Evolutionary conservation across 2,797 vertebrate species (phyloP).

Genomic region (Crenuchus spilurus): DNA sequence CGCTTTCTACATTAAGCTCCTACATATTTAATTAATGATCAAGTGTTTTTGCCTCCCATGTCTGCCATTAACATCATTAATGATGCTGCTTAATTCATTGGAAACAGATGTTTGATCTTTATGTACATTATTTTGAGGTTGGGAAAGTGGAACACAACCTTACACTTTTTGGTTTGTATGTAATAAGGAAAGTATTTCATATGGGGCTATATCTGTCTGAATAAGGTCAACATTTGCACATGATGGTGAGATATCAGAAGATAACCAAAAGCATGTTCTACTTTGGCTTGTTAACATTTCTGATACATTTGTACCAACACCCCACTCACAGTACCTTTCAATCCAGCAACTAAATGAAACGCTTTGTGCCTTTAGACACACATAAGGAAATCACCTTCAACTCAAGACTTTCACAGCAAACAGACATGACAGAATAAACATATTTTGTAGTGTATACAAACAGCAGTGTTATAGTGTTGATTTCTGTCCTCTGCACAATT

Average conservation of each 20-base stretch:
- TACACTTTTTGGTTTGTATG: too few relatives aligned
- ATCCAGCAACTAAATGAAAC: slow-evolving; percentile 7
- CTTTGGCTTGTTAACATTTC: too few relatives aligned
- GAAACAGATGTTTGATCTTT: neutral
- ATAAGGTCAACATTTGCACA: too few relatives aligned
- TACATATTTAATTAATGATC: neutral
- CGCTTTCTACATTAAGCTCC: neutral
- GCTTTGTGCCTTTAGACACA: neutral
- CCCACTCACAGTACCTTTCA: neutral
- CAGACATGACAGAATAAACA: neutral
- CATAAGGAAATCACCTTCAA: neutral
- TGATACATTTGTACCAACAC: too few relatives aligned
- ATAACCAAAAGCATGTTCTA: too few relatives aligned
- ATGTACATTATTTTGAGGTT: neutral
- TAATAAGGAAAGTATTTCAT: too few relatives aligned
- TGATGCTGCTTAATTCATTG: too few relatives aligned
- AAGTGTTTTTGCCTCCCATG: neutral
- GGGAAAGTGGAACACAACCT: too few relatives aligned
- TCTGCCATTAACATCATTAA: neutral
- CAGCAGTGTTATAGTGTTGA: neutral
- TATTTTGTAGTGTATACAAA: neutral
- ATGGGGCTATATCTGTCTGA: too few relatives aligned
- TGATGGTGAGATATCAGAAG: too few relatives aligned
- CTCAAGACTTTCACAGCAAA: neutral
- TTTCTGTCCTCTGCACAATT: neutral